Conservation (phyloP, 2,113 vertebrate species). For the Silurus meridionalis region DNA sequence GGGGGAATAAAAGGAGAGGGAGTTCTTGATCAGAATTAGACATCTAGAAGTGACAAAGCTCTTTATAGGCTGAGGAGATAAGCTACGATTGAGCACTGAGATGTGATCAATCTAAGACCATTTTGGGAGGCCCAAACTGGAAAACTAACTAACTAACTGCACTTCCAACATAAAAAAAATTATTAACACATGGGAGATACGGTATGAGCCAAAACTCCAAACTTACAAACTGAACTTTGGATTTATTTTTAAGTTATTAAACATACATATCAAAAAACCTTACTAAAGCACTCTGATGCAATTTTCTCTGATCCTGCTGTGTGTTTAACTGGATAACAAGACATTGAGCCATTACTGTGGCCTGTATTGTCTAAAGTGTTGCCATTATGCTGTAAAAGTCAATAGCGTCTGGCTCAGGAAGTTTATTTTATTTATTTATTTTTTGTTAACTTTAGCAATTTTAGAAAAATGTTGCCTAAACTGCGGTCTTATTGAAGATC, state of each 20-base stretch:
- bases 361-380: slow-evolving; percentile 39
- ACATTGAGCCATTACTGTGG: slow-evolving; percentile 44
- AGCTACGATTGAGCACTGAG: slow-evolving; percentile 71
- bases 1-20: slow-evolving; percentile 57
- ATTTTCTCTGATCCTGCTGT: slow-evolving; percentile 33
- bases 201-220: background rate
- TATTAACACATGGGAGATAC: background rate
- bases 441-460: slow-evolving; percentile 47
- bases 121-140: slow-evolving; percentile 64
- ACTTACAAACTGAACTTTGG: slow-evolving; percentile 10
- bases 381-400: slow-evolving; percentile 41
- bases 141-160: slow-evolving; percentile 56
- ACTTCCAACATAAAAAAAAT: slow-evolving; percentile 13
- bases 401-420: slow-evolving; percentile 41
- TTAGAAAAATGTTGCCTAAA: slow-evolving; percentile 32
- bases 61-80: slow-evolving; percentile 70
- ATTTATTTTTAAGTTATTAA: slow-evolving; percentile 38
- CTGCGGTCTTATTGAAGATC: slow-evolving; percentile 10
- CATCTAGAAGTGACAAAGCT: slow-evolving; percentile 80
- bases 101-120: slow-evolving; percentile 66
- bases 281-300: slow-evolving; percentile 44
- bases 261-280: slow-evolving; percentile 29
- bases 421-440: background rate
- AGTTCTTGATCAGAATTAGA: slow-evolving; percentile 75
- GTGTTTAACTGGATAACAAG: slow-evolving; percentile 47